These are phyloP conservation scores for Porites lutea DNA, from an alignment of 64 coral and sea anemone species.

Conservation along the genomic window DNA sequence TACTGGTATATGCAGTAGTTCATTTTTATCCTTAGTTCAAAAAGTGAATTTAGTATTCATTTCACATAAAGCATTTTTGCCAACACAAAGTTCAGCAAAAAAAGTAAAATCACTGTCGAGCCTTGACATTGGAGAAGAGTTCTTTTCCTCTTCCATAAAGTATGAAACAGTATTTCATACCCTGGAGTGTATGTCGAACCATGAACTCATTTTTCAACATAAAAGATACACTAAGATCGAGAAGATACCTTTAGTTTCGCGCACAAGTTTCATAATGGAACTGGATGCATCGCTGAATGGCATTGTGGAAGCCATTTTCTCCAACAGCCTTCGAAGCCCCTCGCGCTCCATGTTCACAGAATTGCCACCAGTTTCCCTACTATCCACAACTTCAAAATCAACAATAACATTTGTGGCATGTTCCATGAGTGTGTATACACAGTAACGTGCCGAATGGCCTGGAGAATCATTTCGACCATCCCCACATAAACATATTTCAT, in stretches of 20 bases:
- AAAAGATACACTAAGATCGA: too few relatives aligned
- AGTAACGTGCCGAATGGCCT: slow-evolving; percentile 44
- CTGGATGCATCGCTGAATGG: slow-evolving; percentile 55
- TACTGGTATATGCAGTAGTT: too few relatives aligned
- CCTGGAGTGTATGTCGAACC: too few relatives aligned
- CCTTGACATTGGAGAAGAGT: too few relatives aligned
- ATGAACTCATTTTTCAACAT: too few relatives aligned
- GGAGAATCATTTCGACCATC: slow-evolving; percentile 74
- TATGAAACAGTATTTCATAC: too few relatives aligned
- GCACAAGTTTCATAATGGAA: slow-evolving; percentile 62
- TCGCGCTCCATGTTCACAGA: slow-evolving; percentile 61
- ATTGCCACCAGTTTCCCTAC: slow-evolving; percentile 58
- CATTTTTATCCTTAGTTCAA: too few relatives aligned
- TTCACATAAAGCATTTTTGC: too few relatives aligned
- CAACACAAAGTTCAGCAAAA: too few relatives aligned
- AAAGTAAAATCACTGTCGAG: too few relatives aligned
- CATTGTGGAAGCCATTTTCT: not conserved
- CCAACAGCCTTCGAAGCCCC: slow-evolving; percentile 39
- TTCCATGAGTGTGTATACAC: slow-evolving; percentile 68
- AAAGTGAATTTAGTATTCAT: too few relatives aligned
- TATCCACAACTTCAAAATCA: slow-evolving; percentile 35
- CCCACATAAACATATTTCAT: slow-evolving; percentile 29
- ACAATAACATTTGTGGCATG: slow-evolving; percentile 44
- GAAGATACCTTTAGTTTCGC: slow-evolving; percentile 58
- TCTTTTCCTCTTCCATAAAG: too few relatives aligned